Base-by-base conservation (phyloP, 2,797 vertebrate genomes). In the Sebastes trivittatus region DNA sequence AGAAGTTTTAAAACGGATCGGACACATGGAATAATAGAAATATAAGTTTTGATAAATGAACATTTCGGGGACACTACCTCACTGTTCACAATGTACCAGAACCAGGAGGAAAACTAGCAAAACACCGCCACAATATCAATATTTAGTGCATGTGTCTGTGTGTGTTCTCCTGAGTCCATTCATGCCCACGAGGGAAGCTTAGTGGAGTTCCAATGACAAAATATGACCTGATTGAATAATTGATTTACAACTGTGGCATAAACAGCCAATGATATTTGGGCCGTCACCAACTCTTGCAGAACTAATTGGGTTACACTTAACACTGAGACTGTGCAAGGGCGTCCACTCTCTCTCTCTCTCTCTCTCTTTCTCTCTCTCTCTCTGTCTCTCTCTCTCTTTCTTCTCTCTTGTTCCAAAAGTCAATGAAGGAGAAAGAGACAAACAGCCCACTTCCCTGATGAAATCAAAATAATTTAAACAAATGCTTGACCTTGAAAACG, bases 231-330 rank as follows among this genome's bases (percentile, higher is more conserved):
- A 58, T 59, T 81, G 65, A 89, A 76, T 78, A 80, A 83, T 63
- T 75, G 67, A 84, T 84, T 82, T 78, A 29, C 76, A 67, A 29
- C 60, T 67, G n/a, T 7, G 14, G 65, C 73, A 46, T 63, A 46
- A 81, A 67, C 58, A 70, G 61, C 67, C 73, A 71, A 49, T 90
- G 67, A 61, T 72, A 61, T 86, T 80, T 83, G 63, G 75, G 73
- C 76, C 6, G 5, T 30, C 63, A 67, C 71, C 88, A 76, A 69
- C 55, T 77, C 83, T 32, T 30, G 77, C 69, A 70, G 84, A 78
- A 69, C 69, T 85, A 87, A 90, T 85, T 86, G 77, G 82, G 89
- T 87, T 89, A 85, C 18, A 42, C 66, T 73, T 54, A 80, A 75
- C 46, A 46, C 34, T 3, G 65, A 61, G 54, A 7, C 16, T 38